Conservation (phyloP, 2,888 invertebrate species). For the Chelonus formosanus region DNA sequence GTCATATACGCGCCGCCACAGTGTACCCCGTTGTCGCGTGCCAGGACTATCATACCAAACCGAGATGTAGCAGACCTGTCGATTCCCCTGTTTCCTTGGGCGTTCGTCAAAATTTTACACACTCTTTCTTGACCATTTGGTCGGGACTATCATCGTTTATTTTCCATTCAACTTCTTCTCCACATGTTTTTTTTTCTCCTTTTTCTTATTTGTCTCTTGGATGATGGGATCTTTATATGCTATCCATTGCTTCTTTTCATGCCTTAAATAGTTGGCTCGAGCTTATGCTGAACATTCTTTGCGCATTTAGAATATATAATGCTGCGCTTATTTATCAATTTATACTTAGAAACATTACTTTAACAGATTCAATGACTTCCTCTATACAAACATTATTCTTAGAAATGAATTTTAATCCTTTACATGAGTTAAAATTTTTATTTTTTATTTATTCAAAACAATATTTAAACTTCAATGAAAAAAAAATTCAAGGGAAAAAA, state of each 20-base stretch:
- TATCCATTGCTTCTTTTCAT: slow-evolving; percentile 15
- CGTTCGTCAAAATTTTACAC: slow-evolving; percentile 18
- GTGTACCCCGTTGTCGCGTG: slow-evolving; percentile 63
- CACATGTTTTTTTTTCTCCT: slow-evolving; percentile 23
- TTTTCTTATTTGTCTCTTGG: background rate
- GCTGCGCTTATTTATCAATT: background rate
- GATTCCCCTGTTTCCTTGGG: slow-evolving; percentile 7
- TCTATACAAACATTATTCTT: background rate
- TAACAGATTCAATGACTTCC: background rate
- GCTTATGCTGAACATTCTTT: slow-evolving; percentile 18
- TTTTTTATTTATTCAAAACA: too few species aligned
- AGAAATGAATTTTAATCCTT: too few species aligned
- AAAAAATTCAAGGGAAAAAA: too few species aligned
- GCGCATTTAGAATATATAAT: slow-evolving; percentile 32
- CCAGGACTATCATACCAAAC: slow-evolving; percentile 56
- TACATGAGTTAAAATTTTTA: too few species aligned
- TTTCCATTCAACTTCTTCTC: slow-evolving; percentile 50
- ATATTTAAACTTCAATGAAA: too few species aligned
- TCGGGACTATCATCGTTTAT: background rate
- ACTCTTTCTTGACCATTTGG: slow-evolving; percentile 9
- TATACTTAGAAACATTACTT: background rate
- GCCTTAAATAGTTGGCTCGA: slow-evolving; percentile 17
- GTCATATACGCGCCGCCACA: slow-evolving; percentile 59
- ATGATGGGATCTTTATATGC: slow-evolving; percentile 20
- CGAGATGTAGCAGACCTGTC: slow-evolving; percentile 31